Evolutionary conservation across 2,797 vertebrate species (phyloP).

Genomic region (Halcyon leucocephala): DNA sequence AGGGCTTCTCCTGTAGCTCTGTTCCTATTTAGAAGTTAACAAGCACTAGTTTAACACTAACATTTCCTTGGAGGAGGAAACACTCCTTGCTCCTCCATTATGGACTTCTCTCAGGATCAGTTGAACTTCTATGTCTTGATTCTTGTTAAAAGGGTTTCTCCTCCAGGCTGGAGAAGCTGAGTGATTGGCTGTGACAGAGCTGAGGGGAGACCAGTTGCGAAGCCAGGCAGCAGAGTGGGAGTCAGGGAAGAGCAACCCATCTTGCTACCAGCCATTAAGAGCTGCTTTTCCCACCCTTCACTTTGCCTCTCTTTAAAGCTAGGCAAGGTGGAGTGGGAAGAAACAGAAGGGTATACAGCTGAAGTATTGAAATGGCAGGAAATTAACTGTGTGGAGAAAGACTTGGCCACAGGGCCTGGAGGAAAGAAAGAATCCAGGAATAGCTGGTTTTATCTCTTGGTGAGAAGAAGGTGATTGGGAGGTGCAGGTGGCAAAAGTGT

Average conservation of each 20-base stretch:
- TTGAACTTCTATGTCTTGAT: neutral
- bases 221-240: neutral
- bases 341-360: neutral
- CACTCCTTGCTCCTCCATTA: neutral
- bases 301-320: neutral
- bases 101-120: fast-evolving
- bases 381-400: fast-evolving
- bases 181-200: neutral
- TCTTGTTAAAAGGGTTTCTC: neutral
- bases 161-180: neutral
- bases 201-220: neutral
- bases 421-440: neutral
- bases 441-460: neutral
- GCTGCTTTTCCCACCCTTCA: neutral
- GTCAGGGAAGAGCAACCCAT: neutral
- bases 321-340: neutral
- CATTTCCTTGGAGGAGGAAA: neutral
- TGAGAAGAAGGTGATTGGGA: too few species aligned
- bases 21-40: neutral
- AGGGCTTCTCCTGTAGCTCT: neutral
- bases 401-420: neutral
- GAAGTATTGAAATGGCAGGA: neutral
- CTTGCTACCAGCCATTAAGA: neutral
- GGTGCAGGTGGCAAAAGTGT: too few species aligned
- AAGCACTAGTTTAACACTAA: neutral